Evolutionary conservation across 2,113 vertebrate genomes (phyloP).

Genomic region (Xiphophorus maculatus): DNA sequence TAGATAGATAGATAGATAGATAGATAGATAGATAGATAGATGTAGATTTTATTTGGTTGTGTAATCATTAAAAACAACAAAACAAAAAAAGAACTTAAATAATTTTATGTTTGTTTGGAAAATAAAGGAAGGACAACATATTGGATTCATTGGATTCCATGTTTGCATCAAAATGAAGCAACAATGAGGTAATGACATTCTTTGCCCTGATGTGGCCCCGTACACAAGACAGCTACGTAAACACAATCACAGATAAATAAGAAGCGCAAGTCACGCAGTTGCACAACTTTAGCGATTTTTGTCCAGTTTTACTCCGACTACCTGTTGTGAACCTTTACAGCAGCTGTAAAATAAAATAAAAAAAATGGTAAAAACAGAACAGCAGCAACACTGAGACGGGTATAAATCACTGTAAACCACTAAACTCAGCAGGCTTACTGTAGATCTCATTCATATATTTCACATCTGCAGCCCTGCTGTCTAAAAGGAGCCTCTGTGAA

Average conservation of each 20-base stretch:
- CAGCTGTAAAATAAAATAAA: slow-evolving; percentile 18
- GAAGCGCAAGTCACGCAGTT: background rate
- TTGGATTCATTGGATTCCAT: background rate
- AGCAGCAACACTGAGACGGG: slow-evolving; percentile 26
- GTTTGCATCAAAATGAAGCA: background rate
- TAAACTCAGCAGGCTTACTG: slow-evolving; percentile 40
- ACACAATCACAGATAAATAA: slow-evolving; percentile 26
- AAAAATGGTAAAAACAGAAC: no score
- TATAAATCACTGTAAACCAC: slow-evolving; percentile 51
- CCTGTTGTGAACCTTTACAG: slow-evolving; percentile 46
- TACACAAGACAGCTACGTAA: slow-evolving; percentile 5
- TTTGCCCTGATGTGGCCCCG: background rate
- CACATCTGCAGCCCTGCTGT: slow-evolving; percentile 19
- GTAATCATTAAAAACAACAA: background rate
- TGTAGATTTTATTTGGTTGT: no score
- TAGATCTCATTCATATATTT: slow-evolving; percentile 49
- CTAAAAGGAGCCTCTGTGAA: slow-evolving; percentile 65
- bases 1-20: no score
- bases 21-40: no score
- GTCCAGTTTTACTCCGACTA: slow-evolving; percentile 4
- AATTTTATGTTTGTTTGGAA: background rate
- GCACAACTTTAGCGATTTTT: slow-evolving; percentile 2
- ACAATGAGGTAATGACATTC: background rate
- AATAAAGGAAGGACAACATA: background rate
- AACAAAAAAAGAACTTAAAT: background rate